phyloP scores from a whole-genome alignment of 1,140 invertebrate genomes.

The Ephestia elutella region DNA sequence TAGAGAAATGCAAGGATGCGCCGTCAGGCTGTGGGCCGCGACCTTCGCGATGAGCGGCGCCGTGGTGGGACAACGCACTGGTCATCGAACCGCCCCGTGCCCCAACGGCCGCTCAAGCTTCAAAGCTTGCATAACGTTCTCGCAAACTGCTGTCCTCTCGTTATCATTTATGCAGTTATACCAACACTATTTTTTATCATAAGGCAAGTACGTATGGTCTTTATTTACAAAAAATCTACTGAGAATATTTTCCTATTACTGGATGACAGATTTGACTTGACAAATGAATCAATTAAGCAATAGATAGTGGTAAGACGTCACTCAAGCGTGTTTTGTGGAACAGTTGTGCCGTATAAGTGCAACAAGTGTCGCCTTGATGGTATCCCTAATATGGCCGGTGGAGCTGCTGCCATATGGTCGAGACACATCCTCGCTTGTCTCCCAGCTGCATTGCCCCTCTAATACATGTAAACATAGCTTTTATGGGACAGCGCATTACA shows the following conservation, averaged over 20 bases:
- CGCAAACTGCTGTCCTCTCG: conserved; percentile 40
- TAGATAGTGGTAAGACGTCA: conserved; percentile 46
- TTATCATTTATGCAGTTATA: conserved; percentile 54
- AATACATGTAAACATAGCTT: conserved; percentile 29
- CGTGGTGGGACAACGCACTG: conserved; percentile 63
- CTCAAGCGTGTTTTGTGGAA: conserved; percentile 51
- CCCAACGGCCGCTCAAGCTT: conserved; percentile 26
- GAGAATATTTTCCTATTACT: too few species aligned
- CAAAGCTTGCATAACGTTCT: conserved; percentile 62
- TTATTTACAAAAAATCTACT: too few species aligned
- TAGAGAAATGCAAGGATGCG: conserved; percentile 18
- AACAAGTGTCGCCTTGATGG: conserved; percentile 68
- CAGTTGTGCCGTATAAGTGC: conserved; percentile 70
- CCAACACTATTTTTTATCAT: conserved; percentile 19
- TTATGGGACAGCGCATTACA: conserved; percentile 28
- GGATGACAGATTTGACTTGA: conserved; percentile 10
- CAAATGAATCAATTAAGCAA: conserved; percentile 30
- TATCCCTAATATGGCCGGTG: conserved; percentile 63
- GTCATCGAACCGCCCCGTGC: conserved; percentile 65
- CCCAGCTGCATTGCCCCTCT: conserved; percentile 35
- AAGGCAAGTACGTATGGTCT: conserved; percentile 11
- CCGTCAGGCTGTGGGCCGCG: conserved; percentile 43
- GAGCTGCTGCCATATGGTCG: conserved; percentile 65
- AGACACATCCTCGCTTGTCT: conserved; percentile 58
- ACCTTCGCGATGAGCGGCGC: conserved; percentile 64